Evolutionary conservation across 2,113 vertebrate genomes (phyloP).

Genomic region (Cricetomys ansorgei): DNA sequence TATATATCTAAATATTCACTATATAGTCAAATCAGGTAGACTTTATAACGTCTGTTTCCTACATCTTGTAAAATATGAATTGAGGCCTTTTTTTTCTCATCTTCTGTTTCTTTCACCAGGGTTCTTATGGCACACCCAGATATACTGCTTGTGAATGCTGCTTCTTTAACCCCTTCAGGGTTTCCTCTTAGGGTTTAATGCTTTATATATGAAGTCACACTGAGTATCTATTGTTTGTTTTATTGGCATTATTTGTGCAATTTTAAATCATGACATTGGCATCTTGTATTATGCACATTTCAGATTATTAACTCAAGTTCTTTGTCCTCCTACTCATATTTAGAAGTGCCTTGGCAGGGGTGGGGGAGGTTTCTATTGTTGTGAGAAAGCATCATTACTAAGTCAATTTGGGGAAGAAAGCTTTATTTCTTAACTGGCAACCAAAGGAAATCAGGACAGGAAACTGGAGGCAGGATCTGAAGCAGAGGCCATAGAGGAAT

Average conservation of each 20-base stretch:
- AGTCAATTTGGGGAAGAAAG: background rate
- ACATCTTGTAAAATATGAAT: background rate
- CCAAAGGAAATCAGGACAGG: background rate
- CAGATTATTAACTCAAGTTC: background rate
- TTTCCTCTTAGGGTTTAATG: background rate
- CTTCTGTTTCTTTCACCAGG: background rate
- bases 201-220: background rate
- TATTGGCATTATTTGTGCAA: background rate
- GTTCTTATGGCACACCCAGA: background rate
- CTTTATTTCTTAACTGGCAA: background rate
- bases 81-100: background rate
- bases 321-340: background rate
- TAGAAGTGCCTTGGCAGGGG: background rate
- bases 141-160: background rate
- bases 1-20: background rate
- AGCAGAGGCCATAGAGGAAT: background rate
- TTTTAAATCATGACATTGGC: background rate
- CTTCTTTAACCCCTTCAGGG: background rate
- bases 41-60: background rate
- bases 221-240: background rate
- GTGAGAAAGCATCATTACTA: background rate
- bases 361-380: background rate
- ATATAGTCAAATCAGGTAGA: background rate
- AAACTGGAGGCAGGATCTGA: background rate
- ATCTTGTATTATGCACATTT: background rate